Conservation (phyloP, 2,888 invertebrate genomes). For the Ochropacha duplaris region DNA sequence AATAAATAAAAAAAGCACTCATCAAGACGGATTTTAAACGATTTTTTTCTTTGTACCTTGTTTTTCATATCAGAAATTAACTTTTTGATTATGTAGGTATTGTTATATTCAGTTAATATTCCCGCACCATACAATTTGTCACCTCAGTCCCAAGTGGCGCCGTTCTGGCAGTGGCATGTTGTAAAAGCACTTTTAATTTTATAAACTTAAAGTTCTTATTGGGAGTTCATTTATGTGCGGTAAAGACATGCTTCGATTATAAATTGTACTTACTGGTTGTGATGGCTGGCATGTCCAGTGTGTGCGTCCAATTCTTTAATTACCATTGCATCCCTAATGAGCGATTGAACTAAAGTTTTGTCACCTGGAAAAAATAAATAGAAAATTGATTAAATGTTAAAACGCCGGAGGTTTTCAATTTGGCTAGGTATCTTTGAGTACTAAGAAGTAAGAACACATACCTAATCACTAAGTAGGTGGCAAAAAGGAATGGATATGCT, state of each 20-base stretch:
- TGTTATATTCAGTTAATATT: too few species aligned
- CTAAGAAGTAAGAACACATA: background rate
- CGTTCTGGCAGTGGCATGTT: background rate
- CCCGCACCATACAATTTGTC: too few species aligned
- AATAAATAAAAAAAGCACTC: too few species aligned
- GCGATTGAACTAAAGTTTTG: conserved; percentile 93
- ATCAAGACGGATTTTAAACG: too few species aligned
- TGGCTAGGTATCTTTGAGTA: background rate
- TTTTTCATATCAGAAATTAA: too few species aligned
- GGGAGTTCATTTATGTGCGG: conserved; percentile 24
- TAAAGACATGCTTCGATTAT: conserved; percentile 49
- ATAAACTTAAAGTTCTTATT: conserved; percentile 9
- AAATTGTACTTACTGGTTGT: conserved; percentile 88
- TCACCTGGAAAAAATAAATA: conserved; percentile 86
- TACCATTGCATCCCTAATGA: conserved; percentile 95
- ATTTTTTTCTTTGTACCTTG: too few species aligned
- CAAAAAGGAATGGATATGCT: too few species aligned
- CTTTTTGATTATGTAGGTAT: too few species aligned
- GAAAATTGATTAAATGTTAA: background rate
- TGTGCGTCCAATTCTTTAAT: conserved; percentile 92
- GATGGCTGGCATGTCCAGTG: conserved; percentile 86
- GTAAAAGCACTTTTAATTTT: background rate
- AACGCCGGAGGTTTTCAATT: background rate
- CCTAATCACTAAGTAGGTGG: too few species aligned
- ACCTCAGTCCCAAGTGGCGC: too few species aligned